Evolutionary conservation across 2,888 invertebrate species (phyloP), one percentile per base, ranked within the genome.

Genomic region (Trichopoda pennipes): DNA sequence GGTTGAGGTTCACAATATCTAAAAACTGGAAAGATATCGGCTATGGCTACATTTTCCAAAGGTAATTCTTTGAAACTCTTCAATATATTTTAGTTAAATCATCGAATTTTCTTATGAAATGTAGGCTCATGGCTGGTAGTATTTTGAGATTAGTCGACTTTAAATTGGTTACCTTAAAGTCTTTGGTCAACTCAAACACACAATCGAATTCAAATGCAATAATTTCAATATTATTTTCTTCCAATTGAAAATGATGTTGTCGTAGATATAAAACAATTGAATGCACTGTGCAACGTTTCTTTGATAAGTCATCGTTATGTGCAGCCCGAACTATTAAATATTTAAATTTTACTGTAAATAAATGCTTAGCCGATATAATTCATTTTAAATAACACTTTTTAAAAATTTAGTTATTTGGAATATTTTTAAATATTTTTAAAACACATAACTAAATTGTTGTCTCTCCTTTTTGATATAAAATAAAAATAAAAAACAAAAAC

Each of bases 31-130:
- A 96, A 95, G 42, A 89, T 87, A 83, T 97, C 97, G 86, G 96
- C 95, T 14, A 98, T 94, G 0, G 95, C 94, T 75, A 94, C 95
- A 72, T 99, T 94, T 60, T 94, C 93, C 12, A 99, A 91, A 0
- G 98, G 97, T 85, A 99, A 90, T 60, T 94, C 93, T 0, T 93
- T 92, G 10, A 97, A 89, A 28, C 92, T 92, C 51, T 95, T 92
- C 60, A 97, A 90, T 86, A n/a, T n/a, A 94, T 94, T 64, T 94
- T 93, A 0, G 94, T 93, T 21, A 99, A 90, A 3, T 93, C 93
- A 88, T 96, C 95, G 86, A 95, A 96, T 10, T 93, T 92, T 16
- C 92, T 91, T 61, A 95, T 91, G 8, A 93, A 93, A 63, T 91
- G 90, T 10, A 94, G 86, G 0, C 93, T 91, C 0, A 92, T 88